These are phyloP conservation scores for Oreochromis mossambicus DNA, from an alignment of 2,797 vertebrate genomes.

Conservation along the genomic window DNA sequence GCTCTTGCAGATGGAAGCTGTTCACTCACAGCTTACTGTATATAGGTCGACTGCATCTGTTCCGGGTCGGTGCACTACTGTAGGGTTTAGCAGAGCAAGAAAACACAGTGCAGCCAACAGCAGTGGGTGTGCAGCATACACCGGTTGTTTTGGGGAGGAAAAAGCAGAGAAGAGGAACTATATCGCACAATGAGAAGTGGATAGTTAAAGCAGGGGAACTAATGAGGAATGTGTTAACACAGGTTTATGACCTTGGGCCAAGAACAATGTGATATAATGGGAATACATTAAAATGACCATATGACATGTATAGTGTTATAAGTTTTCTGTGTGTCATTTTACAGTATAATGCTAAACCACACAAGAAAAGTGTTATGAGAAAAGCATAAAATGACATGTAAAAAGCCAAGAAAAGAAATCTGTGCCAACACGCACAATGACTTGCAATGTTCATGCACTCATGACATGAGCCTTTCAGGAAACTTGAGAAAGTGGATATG, in stretches of 20 bases:
- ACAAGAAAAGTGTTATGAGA: neutral
- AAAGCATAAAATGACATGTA: neutral
- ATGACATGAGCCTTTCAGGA: neutral
- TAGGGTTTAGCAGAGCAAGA: slow-evolving; percentile 48
- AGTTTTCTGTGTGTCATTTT: neutral
- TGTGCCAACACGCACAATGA: neutral
- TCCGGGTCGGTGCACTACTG: slow-evolving; percentile 58
- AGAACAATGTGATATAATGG: neutral
- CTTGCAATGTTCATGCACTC: neutral
- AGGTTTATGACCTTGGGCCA: neutral
- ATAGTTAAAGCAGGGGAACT: neutral
- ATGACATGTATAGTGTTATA: neutral
- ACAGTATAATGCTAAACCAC: neutral
- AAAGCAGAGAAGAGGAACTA: neutral
- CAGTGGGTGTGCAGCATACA: neutral
- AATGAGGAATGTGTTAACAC: neutral
- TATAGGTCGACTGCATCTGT: slow-evolving; percentile 62
- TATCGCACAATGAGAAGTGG: neutral
- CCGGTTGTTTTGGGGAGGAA: neutral
- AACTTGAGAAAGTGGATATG: neutral
- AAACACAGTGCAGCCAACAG: slow-evolving; percentile 19
- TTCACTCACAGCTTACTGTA: slow-evolving; percentile 64
- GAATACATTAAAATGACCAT: neutral
- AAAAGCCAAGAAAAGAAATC: neutral
- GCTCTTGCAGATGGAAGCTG: slow-evolving; percentile 56